Evolutionary conservation across 2,797 vertebrate genomes (phyloP), one percentile per base, ranked within the genome.

Genomic region (Helicolenus hilgendorfi): DNA sequence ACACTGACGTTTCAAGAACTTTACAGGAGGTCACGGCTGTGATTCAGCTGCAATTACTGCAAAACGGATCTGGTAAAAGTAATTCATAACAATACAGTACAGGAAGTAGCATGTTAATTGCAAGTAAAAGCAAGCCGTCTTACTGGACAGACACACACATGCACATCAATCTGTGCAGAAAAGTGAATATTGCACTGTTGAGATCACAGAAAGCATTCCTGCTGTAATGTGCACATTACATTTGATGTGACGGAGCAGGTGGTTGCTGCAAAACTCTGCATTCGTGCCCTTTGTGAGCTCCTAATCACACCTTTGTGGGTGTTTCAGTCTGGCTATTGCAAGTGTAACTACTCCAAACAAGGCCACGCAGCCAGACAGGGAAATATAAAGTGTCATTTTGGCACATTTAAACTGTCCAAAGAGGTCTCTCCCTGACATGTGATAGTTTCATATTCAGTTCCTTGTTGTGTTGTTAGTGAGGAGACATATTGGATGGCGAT

Each of bases 31-130:
- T 62, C 27, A 45, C 4, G 65, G 86, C 72, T n/a, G 53, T 8
- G 18, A 89, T 87, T 92, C 71, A 85, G 77, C 84, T 89, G 79
- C 85, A 60, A 93, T 92, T 85, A 2, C 84, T 85, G 81, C 77
- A 38, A 38, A 75, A 69, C 41, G 8, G 38, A 80, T 91, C 77
- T 90, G 71, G 63, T 91, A 83, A 89, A 88, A 75, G 83, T 67
- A 71, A 65, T 87, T 88, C 35, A 4, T 78, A 69, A 75, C 53
- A 38, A 70, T 49, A 27, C 11, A 56, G 13, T 71, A 11, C 75
- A 87, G 89, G 89, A 94, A 92, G 73, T 49, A 81, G 79, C 49
- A 60, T 53, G 62, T 83, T 86, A 60, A 87, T 76, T 76, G 84
- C 59, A 59, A 69, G 58, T 56, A 24, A 80, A 91, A 53, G 53